Conservation (phyloP, 2,113 vertebrate species). For the Petromus typicus region DNA sequence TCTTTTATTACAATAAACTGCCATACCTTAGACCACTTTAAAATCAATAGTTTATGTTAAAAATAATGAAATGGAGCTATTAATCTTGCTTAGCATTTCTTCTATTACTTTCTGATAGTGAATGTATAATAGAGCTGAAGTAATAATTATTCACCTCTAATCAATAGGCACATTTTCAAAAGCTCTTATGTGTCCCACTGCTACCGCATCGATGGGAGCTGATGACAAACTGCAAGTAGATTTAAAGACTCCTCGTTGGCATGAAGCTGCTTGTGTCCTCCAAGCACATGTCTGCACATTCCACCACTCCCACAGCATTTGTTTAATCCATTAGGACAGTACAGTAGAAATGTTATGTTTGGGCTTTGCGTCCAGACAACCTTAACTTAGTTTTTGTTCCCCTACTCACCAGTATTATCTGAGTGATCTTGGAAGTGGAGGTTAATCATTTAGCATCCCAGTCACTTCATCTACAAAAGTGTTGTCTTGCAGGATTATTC, state of each 20-base stretch:
- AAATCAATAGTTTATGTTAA: conserved; percentile 92
- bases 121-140: conserved; percentile 76
- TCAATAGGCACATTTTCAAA: conserved; percentile 86
- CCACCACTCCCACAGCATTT: neutral
- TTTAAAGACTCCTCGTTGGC: conserved; percentile 8
- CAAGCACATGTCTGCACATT: neutral
- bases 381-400: neutral
- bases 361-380: neutral
- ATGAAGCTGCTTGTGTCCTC: conserved; percentile 51
- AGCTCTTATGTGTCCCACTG: conserved; percentile 45
- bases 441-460: neutral
- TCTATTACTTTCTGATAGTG: conserved; percentile 83
- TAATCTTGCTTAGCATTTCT: conserved; percentile 88
- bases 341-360: neutral
- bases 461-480: neutral
- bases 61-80: conserved; percentile 89
- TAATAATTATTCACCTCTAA: conserved; percentile 88
- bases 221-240: neutral
- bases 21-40: conserved; percentile 87
- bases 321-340: neutral
- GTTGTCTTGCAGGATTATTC: neutral
- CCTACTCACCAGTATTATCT: neutral
- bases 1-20: conserved; percentile 90
- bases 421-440: neutral
- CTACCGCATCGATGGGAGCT: neutral